Evolutionary conservation across 2,113 vertebrate species (phyloP), one percentile per base, ranked within the genome.

Genomic region (Rhadina sibilatrix): DNA sequence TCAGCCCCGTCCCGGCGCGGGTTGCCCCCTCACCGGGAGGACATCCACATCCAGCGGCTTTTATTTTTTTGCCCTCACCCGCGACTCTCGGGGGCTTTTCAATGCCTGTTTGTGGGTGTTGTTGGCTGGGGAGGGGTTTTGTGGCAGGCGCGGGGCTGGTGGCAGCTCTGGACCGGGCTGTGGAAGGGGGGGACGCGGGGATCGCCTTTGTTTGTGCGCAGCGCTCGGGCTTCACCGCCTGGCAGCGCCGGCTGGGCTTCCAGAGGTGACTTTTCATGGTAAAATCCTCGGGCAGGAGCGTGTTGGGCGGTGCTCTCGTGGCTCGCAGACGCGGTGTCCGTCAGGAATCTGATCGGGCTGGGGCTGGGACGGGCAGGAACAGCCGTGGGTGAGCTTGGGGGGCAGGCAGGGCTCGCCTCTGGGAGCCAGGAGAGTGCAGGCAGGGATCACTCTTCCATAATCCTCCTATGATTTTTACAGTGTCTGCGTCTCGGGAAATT

Each of bases 221-320:
- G 66, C 35, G 13, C 35, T 3, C 38, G 0, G 65, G n/a, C 25
- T 2, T 71, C 24, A 9, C 14, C 7, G 8, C 10, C 16, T 16
- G 42, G 68, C 20, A 42, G 53, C 1, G 31, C 44, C 18, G 0
- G 24, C 4, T 0, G 24, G 1, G 3, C 5, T 35, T 3, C 11
- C 12, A 20, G 75, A 49, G 24, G 15, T 9, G 70, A 13, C 15
- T 38, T 63, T 14, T 15, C 3, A 13, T 5, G 8, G 3, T 27
- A 7, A 7, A 11, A 23, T 18, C 1, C 19, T 11, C 5, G 3
- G 35, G 2, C 8, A 5, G 6, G 6, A 10, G 15, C 0, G 42
- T 3, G 56, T 5, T 10, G 10, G 47, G 6, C 21, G 40, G 27
- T 42, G 65, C 10, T 57, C 6, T 5, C 1, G 3, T 25, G 44